These are phyloP conservation scores for Leptinotarsa rubiginosa DNA, from an alignment of 2,888 invertebrate species.

Conservation along the genomic window DNA sequence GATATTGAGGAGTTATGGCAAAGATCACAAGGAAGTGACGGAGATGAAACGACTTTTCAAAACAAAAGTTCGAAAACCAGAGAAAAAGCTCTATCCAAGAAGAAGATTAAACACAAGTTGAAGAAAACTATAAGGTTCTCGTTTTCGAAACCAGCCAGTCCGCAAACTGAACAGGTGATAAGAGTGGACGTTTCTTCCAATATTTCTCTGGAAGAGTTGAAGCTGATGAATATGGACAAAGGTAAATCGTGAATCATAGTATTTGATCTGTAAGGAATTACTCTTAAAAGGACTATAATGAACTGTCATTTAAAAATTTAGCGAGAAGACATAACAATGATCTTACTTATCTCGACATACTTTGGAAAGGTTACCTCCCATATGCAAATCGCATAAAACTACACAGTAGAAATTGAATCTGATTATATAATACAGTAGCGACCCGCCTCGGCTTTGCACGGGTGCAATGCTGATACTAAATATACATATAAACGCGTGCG, in stretches of 20 bases:
- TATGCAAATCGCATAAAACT: no score
- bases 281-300: no score
- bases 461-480: no score
- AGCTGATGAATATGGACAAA: constrained; percentile 31
- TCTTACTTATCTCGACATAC: no score
- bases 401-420: no score
- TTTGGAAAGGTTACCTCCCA: no score
- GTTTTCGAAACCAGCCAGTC: constrained; percentile 62
- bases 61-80: constrained; percentile 23
- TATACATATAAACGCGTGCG: no score
- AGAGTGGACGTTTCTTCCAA: constrained; percentile 64
- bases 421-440: no score
- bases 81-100: constrained; percentile 36
- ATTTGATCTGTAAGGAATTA: no score
- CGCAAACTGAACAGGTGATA: constrained; percentile 63
- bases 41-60: constrained; percentile 18
- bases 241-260: constrained; percentile 11
- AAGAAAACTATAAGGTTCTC: constrained; percentile 59
- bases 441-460: no score
- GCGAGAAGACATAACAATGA: no score
- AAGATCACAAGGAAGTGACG: constrained; percentile 42
- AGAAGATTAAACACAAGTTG: constrained; percentile 46
- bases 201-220: constrained; percentile 54
- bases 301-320: neutral
- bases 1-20: constrained; percentile 58